Evolutionary conservation across 2,113 vertebrate species (phyloP), one percentile per base, ranked within the genome.

Genomic region (Oxyruncus cristatus): DNA sequence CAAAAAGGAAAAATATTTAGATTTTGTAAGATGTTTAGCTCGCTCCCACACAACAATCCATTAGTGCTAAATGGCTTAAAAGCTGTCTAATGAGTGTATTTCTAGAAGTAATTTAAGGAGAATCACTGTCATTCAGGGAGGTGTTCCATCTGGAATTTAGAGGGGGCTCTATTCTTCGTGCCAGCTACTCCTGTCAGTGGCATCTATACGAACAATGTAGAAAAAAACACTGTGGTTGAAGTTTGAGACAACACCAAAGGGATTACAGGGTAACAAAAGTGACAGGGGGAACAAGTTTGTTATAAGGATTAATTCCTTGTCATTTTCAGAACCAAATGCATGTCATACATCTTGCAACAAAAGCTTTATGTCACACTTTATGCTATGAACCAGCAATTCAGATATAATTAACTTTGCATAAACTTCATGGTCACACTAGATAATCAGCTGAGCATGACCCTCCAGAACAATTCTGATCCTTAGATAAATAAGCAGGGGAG

Each of bases 1-100:
- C 42, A 91, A 52, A 91, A 92, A 77, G 42, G 47, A 91, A 94
- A 96, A 95, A 89, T 96, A 95, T 96, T 95, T 95, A 91, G 39
- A 61, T 68, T 17, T 96, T 82, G 28, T 65, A 89, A 94, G 72
- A 79, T 92, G 80, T 59, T 94, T 81, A 77, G 80, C 39, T 94
- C 0, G 1, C 82, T 84, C 95, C 75, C 75, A 74, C 52, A 19
- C 80, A 86, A 86, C 52, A 81, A 91, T 92, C 79, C 79, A 83
- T 92, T 86, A 88, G 42, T 37, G 65, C 47, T 92, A 93, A 96
- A 93, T 77, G 88, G 63, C 37, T 88, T 93, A 65, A 93, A 92
- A 97, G 72, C 92, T 65, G 47, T 53, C 61, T 92, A 92, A 93
- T 63, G 10, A 71, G 80, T 49, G 32, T 15, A 68, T 84, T 85